Conservation (phyloP, 1,140 invertebrate genomes). For the Sipha flava region DNA sequence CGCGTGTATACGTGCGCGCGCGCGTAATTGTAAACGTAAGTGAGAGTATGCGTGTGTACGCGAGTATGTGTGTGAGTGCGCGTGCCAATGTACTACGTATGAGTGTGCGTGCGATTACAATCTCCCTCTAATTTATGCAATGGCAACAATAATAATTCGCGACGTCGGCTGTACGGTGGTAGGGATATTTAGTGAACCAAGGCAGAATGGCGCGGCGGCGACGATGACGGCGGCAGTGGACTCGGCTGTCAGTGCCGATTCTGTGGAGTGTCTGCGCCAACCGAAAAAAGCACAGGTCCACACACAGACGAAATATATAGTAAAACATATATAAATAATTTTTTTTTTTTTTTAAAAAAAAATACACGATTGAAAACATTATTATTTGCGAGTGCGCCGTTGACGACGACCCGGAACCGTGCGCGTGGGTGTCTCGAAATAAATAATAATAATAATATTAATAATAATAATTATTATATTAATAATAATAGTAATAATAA, state of each 20-base stretch:
- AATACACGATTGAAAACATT: background rate
- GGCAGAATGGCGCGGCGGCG: background rate
- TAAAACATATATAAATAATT: too few relatives aligned
- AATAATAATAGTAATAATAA: too few relatives aligned
- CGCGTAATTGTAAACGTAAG: too few relatives aligned
- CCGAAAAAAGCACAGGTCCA: slow-evolving; percentile 16
- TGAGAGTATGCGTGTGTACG: background rate
- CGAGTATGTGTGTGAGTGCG: background rate
- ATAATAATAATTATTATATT: too few relatives aligned
- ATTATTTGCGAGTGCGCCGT: background rate
- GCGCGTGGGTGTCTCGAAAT: background rate
- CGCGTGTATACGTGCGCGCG: too few relatives aligned
- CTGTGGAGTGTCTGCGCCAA: slow-evolving; percentile 29
- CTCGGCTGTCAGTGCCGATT: slow-evolving; percentile 25
- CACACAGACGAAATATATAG: background rate
- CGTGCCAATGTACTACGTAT: background rate
- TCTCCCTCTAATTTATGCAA: slow-evolving; percentile 30
- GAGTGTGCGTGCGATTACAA: slow-evolving; percentile 1
- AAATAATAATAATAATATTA: background rate
- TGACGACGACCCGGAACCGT: background rate
- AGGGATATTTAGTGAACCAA: slow-evolving; percentile 17
- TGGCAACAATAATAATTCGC: slow-evolving; percentile 4
- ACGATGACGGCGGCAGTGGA: background rate
- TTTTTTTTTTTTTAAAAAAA: too few relatives aligned
- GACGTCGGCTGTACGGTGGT: background rate